Evolutionary conservation across 2,797 vertebrate species (phyloP), one percentile per base, ranked within the genome.

Genomic region (Pseudochirops corinnae): DNA sequence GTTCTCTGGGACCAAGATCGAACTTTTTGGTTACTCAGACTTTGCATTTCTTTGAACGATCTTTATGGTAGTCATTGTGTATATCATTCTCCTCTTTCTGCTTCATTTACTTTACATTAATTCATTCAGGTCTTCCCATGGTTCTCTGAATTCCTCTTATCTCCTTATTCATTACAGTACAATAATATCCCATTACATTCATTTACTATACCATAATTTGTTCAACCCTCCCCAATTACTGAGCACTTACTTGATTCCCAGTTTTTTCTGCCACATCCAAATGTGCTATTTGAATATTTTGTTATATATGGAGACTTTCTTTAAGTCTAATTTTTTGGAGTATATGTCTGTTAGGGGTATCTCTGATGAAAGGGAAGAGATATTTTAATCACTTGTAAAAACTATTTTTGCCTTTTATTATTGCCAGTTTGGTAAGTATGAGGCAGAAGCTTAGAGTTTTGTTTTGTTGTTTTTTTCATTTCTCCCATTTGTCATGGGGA

Each of bases 41-140:
- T 10, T 82, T 82, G 67, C 1, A 46, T 46, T 82, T 82, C 2
- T 82, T 82, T 46, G 3, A 46, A 10, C 24, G n/a, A 10, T 82
- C 18, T 46, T 82, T 82, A 46, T 82, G 67, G 67, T 82, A 46
- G n/a, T 82, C 67, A 39, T 46, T 46, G 18, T 82, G 18, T 39
- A 82, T 82, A 46, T 82, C 67, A 39, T 82, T 82, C 67, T 82
- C 18, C n/a, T 90, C 26, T 90, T 93, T 93, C n/a, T 93, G 82
- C 16, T 90, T 91, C 50, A 24, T 91, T 91, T 53, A 55, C 33
- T 55, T 53, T 91, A 31, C 33, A 31, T 56, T 91, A 31, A 67
- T 67, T 67, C 14, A 67, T n/a, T 67, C 62, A 67, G 62, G 16
- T n/a, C 33, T 18, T 67, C 14, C 62, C 67, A 46, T 21, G 18